Conservation (phyloP, 2,888 invertebrate species). For the Podabrus alpinus region DNA sequence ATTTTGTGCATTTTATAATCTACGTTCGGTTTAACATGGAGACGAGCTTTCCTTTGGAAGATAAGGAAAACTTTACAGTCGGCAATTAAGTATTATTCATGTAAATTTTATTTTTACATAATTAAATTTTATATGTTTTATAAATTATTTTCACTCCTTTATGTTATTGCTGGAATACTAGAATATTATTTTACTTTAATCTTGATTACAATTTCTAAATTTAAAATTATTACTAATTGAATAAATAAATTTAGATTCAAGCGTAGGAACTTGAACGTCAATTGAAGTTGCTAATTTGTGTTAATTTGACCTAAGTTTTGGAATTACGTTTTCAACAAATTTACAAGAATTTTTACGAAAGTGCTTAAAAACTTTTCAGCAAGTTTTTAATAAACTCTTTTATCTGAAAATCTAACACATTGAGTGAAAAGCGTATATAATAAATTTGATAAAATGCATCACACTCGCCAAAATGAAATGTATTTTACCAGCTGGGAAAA, state of each 20-base stretch:
- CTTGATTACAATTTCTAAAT: neutral
- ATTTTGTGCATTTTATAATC: too few species aligned
- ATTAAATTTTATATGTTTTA: too few species aligned
- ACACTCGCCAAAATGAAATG: neutral
- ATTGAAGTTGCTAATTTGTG: neutral
- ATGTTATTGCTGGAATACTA: too few species aligned
- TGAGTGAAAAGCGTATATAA: neutral
- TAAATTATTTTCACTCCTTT: too few species aligned
- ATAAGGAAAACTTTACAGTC: too few species aligned
- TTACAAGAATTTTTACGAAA: neutral
- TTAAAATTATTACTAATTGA: neutral
- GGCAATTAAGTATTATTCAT: too few species aligned
- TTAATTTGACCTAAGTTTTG: neutral
- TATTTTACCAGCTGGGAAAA: neutral
- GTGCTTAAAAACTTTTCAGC: neutral
- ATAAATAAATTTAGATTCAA: too few species aligned
- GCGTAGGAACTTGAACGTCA: too few species aligned
- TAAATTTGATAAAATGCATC: neutral
- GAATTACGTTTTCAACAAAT: neutral
- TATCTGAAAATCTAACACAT: neutral
- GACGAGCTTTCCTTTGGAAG: too few species aligned
- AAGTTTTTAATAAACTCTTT: neutral
- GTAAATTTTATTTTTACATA: too few species aligned
- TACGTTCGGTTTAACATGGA: too few species aligned
- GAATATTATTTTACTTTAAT: neutral